These are phyloP conservation scores for Aspidiotus rigidus DNA, from an alignment of 2,888 invertebrate species.

Conservation along the genomic window DNA sequence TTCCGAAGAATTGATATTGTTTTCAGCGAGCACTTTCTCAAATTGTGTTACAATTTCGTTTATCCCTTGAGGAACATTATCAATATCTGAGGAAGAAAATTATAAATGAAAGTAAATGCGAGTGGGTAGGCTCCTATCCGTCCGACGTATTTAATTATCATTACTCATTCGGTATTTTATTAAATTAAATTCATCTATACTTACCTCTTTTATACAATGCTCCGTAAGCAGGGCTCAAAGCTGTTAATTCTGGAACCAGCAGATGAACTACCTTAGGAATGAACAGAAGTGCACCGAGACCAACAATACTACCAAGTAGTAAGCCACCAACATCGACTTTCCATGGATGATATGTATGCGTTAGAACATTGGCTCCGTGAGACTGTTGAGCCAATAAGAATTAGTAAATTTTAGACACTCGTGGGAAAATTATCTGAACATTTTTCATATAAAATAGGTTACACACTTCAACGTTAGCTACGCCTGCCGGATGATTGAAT, in stretches of 20 bases:
- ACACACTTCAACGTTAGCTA: conserved; percentile 13
- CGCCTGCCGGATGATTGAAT: conserved; percentile 16
- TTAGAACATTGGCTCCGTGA: conserved; percentile 47
- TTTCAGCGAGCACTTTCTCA: conserved; percentile 49
- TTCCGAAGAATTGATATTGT: conserved; percentile 53
- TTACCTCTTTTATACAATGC: conserved; percentile 38
- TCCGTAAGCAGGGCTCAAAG: conserved; percentile 45
- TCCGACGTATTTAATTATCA: too few species aligned
- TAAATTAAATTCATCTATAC: background rate
- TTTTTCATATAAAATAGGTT: background rate
- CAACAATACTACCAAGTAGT: conserved; percentile 67
- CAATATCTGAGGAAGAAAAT: conserved; percentile 17
- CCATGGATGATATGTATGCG: conserved; percentile 49
- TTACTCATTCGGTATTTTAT: conserved; percentile 11
- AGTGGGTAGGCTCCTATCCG: too few species aligned
- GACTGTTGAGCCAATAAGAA: conserved; percentile 25
- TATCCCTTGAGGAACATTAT: conserved; percentile 27
- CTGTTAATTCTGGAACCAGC: conserved; percentile 55
- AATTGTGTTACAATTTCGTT: conserved; percentile 44
- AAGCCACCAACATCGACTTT: conserved; percentile 76
- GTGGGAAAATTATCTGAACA: background rate
- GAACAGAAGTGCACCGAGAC: conserved; percentile 69
- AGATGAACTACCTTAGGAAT: conserved; percentile 68
- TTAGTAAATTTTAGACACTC: background rate
- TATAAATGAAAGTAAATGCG: background rate